phyloP scores from a whole-genome alignment of 2,113 vertebrate genomes.

The Callopanchax toddi region DNA sequence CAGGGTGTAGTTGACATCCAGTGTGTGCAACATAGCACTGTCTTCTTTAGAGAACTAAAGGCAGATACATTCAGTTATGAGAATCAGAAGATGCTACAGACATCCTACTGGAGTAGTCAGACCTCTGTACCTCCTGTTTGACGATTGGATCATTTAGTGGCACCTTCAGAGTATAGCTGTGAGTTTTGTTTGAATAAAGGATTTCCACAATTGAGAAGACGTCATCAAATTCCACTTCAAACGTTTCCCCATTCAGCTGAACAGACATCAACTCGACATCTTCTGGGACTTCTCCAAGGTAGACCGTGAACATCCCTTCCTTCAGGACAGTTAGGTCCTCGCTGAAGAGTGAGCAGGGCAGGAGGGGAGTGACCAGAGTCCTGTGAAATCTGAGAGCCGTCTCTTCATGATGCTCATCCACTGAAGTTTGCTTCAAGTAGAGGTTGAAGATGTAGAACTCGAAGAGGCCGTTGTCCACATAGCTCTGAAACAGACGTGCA shows the following conservation, averaged over 20 bases:
- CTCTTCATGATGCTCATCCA: slow-evolving; percentile 13
- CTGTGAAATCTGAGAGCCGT: slow-evolving; percentile 43
- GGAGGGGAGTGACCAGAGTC: slow-evolving; percentile 44
- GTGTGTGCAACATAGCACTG: slow-evolving; percentile 23
- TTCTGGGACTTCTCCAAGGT: slow-evolving; percentile 60
- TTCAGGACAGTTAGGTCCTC: slow-evolving; percentile 38
- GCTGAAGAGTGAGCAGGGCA: slow-evolving; percentile 18
- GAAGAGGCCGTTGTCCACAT: slow-evolving; percentile 25
- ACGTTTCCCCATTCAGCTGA: slow-evolving; percentile 47
- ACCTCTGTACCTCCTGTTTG: slow-evolving; percentile 36
- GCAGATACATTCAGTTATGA: neutral
- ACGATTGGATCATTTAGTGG: slow-evolving; percentile 56
- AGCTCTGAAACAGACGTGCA: slow-evolving; percentile 47
- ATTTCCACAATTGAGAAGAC: neutral
- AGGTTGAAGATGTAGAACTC: slow-evolving; percentile 61
- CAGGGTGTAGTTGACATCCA: slow-evolving; percentile 69
- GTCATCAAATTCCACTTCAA: neutral
- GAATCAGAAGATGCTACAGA: neutral
- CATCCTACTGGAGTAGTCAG: neutral
- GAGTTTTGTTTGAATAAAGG: slow-evolving; percentile 35
- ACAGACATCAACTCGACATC: slow-evolving; percentile 56
- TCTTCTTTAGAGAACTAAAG: slow-evolving; percentile 50
- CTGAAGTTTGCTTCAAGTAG: slow-evolving; percentile 56
- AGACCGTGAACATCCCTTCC: slow-evolving; percentile 46
- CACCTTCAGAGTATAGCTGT: slow-evolving; percentile 61